A percentile compares a stretch with the other conserved stretches of the same genome.
Conservation (phyloP, 1,140 invertebrate species). For the Protaetia brevitarsis region DNA sequence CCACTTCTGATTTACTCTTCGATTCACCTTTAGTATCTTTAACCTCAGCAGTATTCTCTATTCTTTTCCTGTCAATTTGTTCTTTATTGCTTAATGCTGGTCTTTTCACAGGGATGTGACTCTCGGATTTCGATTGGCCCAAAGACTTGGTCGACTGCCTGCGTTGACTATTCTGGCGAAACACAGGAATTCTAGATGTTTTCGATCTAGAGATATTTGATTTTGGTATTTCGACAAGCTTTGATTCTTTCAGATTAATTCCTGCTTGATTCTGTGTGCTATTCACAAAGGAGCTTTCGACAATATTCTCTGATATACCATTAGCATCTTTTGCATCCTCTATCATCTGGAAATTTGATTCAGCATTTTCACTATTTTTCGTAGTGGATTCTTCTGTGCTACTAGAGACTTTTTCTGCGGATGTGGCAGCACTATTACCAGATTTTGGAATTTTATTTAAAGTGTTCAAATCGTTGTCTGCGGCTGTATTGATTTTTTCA, state of each 20-base stretch:
- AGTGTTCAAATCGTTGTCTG: no score
- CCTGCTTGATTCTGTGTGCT: no score
- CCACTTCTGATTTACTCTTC: background rate
- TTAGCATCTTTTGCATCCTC: no score
- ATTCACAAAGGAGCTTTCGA: no score
- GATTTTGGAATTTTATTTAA: no score
- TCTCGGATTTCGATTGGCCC: constrained; percentile 25
- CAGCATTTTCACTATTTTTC: no score
- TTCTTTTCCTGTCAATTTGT: background rate
- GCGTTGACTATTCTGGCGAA: constrained; percentile 37
- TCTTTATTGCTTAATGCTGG: background rate
- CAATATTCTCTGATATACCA: no score
- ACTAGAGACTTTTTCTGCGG: background rate
- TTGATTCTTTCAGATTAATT: no score
- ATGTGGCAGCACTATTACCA: no score
- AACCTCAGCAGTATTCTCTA: background rate
- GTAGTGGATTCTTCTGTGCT: background rate
- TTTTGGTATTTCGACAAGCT: no score
- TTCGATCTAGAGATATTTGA: constrained; percentile 30
- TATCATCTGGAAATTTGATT: no score
- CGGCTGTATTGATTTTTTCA: no score
- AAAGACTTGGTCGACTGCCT: constrained; percentile 34
- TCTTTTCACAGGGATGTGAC: constrained; percentile 40
- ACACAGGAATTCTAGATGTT: constrained; percentile 44
- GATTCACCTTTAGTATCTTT: background rate